phyloP scores from a whole-genome alignment of 92 coral and sea anemone genomes.

The Micromussa lordhowensis region DNA sequence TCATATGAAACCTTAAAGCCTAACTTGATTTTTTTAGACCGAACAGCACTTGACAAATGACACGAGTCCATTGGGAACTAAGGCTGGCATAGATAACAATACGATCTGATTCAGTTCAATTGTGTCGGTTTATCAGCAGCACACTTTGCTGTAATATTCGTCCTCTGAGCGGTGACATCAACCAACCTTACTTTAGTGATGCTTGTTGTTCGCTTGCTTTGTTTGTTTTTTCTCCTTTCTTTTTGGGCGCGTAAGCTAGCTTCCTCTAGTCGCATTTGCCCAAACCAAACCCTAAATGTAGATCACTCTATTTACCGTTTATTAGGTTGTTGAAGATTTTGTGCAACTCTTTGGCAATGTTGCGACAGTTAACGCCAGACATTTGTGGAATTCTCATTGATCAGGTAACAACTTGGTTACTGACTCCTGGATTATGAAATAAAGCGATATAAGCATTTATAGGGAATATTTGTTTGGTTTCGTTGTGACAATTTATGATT shows the following conservation, averaged over 20 bases:
- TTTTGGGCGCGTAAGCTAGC: not conserved
- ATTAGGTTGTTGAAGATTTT: constrained; percentile 86
- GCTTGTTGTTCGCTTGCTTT: too few relatives aligned
- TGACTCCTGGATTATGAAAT: not conserved
- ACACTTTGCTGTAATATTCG: not conserved
- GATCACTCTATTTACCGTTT: not conserved
- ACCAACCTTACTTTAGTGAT: not conserved
- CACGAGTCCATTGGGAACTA: not conserved
- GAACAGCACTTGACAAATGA: not conserved
- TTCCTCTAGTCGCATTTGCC: not conserved
- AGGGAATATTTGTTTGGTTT: not conserved
- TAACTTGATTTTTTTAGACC: too few relatives aligned
- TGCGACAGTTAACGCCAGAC: constrained; percentile 92
- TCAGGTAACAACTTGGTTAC: constrained; percentile 56
- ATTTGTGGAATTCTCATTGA: constrained; percentile 93
- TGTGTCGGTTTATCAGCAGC: not conserved
- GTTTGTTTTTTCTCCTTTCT: too few relatives aligned
- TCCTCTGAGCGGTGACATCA: not conserved
- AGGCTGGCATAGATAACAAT: too few relatives aligned
- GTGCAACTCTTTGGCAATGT: constrained; percentile 91
- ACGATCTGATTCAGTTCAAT: too few relatives aligned
- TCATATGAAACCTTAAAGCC: too few relatives aligned
- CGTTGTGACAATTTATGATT: not conserved
- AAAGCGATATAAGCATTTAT: not conserved
- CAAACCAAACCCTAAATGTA: not conserved